Evolutionary conservation across 2,888 invertebrate species (phyloP), one percentile per base, ranked within the genome.

Genomic region (Metopia argyrocephala): DNA sequence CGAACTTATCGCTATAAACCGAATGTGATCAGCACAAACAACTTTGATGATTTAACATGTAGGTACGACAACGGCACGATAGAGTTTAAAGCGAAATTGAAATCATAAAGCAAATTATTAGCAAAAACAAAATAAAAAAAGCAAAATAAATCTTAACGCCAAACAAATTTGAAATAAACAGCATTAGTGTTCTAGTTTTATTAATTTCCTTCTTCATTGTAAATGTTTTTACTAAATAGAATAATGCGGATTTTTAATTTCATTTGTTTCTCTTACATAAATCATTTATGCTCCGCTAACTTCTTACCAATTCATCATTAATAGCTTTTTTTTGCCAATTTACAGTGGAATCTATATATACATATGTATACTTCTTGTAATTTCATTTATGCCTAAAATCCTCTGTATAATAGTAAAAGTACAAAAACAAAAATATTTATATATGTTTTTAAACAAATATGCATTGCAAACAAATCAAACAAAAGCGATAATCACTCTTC

Each of bases 31-130:
- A 78, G 65, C 69, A 78, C 78, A 70, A 79, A 76, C 82, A 82
- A 82, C 73, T 76, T 76, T 82, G 82, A 79, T 82, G 82, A 82
- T 76, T 76, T 79, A 65, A 80, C 82, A 83, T 80, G 84, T 83
- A 83, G 82, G 83, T 84, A 84, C 83, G 78, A 76, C 79, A 79
- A 80, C 84, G 81, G 84, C 79, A 56, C 76, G 81, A 78, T 70
- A 81, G 78, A 74, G 79, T 78, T 62, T 23, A 25, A 45, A 56
- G 25, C 28, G 1, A 52, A 50, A 31, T 15, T 28, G 54, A 54
- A 38, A 6, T 18, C 6, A 48, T 71, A 61, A 69, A 74, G 62
- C 69, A 45, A 65, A 71, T 25, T 52, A 52, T 65, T 64, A 45
- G 46, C 38, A 68, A 75, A 38, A 45, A 27, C 66, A 48, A 64